These are phyloP conservation scores for Spodoptera litura DNA, from an alignment of 1,140 invertebrate species.

Conservation along the genomic window DNA sequence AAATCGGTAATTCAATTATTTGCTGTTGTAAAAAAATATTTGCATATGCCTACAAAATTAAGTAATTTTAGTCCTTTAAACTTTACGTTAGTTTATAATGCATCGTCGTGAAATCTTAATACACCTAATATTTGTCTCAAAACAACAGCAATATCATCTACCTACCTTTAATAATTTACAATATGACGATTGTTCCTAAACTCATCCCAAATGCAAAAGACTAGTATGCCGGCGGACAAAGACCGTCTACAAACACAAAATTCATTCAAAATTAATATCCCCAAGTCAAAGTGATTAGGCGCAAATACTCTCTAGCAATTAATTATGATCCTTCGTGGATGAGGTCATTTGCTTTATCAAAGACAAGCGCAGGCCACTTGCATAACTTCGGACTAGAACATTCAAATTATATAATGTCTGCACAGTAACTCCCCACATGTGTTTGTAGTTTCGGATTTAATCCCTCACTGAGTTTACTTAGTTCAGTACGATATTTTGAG, in stretches of 20 bases:
- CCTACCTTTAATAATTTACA: too few species aligned
- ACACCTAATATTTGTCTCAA: too few species aligned
- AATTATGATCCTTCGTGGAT: constrained; percentile 5
- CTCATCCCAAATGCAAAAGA: too few species aligned
- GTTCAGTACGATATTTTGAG: constrained; percentile 19
- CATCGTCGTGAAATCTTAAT: too few species aligned
- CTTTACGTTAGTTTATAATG: too few species aligned
- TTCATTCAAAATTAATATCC: constrained; percentile 1
- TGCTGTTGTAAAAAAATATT: too few species aligned
- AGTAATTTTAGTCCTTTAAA: too few species aligned
- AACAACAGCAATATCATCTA: too few species aligned
- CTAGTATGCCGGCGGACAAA: not conserved
- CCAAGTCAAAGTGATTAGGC: constrained; percentile 5
- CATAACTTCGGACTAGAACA: constrained; percentile 10
- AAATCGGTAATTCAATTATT: not conserved
- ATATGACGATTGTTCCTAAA: too few species aligned
- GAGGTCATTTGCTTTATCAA: constrained; percentile 16
- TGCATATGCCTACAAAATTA: too few species aligned
- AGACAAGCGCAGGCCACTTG: constrained; percentile 5
- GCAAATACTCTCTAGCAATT: not conserved
- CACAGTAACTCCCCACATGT: not conserved
- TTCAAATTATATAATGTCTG: constrained; percentile 32
- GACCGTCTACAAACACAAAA: not conserved
- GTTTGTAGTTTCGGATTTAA: constrained; percentile 23
- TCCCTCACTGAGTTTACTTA: constrained; percentile 1